Base-by-base conservation (phyloP, 2,888 invertebrate genomes). In the Tribolium freemani region DNA sequence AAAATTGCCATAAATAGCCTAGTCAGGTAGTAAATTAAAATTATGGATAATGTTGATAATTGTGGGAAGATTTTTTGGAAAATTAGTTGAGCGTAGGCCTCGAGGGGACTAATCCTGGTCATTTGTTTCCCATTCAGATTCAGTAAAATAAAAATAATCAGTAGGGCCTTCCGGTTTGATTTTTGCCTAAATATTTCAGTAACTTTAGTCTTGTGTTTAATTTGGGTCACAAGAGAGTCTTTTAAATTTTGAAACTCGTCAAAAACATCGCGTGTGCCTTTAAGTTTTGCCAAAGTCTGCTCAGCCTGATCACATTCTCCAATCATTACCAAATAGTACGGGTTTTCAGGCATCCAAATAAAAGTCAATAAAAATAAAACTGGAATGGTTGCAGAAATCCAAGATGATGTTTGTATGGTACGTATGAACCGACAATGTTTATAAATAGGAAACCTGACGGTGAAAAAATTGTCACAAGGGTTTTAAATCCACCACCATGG, bases 51-150 rank as follows among this genome's bases (percentile, higher is more conserved):
- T 2, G 58, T 46, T 16, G 45, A 44, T 20, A 58, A 9, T 5
- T 85, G 84, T 9, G 83, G 84, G 5, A 83, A 85, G 0, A 86
- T 81, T 30, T 87, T 86, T 10, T 86, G 75, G 26, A 88, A 84
- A n/a, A 88, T 85, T 0, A 86, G 86, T 74, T 91, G 90, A 0
- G 90, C 88, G 79, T 91, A 91, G 3, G 90, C 90, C 0, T 90
- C 88, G 1, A 91, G 88, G 0, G 91, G 90, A 26, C 90, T 90
- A 61, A 90, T 90, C 1, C 91, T 91, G 77, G 90, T 90, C 50
- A 91, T 81, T 72, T 84, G 84, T 74, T 90, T 90, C 0, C 58
- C 21, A 50, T 57, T 68, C n/a, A n/a, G n/a, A n/a, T n/a, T n/a
- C 5, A 45, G 46, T 16, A 68, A 38, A 38, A 68, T 57, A 31